These are phyloP conservation scores for Macrophya alboannulata DNA, from an alignment of 2,888 invertebrate species.

Conservation along the genomic window DNA sequence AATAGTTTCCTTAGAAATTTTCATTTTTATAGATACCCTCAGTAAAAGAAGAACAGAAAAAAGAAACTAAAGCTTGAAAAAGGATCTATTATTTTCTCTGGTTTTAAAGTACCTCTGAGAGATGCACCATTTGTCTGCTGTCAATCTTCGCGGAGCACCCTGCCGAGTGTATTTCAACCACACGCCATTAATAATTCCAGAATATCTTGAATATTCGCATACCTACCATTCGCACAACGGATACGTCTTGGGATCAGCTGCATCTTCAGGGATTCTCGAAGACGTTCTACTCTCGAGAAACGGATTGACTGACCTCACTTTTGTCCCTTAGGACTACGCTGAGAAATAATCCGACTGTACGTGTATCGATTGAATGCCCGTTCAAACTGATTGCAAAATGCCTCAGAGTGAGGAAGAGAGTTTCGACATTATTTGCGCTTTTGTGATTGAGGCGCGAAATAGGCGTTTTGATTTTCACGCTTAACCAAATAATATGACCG, in stretches of 20 bases:
- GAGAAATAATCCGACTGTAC: conserved; percentile 43
- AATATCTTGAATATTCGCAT: conserved; percentile 55
- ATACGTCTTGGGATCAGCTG: conserved; percentile 53
- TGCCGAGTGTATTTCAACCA: conserved; percentile 49
- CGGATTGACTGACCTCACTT: conserved; percentile 54
- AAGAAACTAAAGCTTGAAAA: background rate
- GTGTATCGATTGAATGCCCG: conserved; percentile 47
- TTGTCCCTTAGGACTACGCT: conserved; percentile 48
- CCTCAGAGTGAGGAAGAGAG: conserved; percentile 2
- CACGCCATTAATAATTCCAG: conserved; percentile 55
- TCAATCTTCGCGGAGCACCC: conserved; percentile 45
- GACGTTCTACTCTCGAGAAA: conserved; percentile 54
- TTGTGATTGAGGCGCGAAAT: background rate
- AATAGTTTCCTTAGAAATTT: background rate
- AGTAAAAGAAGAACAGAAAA: background rate
- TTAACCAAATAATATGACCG: background rate
- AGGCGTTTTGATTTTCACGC: background rate
- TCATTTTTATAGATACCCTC: background rate
- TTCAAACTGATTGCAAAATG: conserved; percentile 43
- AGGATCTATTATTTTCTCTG: conserved; percentile 36
- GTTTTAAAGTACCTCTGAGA: conserved; percentile 46
- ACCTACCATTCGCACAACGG: conserved; percentile 36
- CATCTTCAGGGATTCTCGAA: conserved; percentile 48
- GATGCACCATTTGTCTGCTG: conserved; percentile 47
- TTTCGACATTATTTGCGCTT: background rate